Percentiles rank a stretch among this genome's conserved stretches.
Evolutionary conservation across 2,797 vertebrate genomes (phyloP).

Genomic region (Leucoraja ocellata): DNA sequence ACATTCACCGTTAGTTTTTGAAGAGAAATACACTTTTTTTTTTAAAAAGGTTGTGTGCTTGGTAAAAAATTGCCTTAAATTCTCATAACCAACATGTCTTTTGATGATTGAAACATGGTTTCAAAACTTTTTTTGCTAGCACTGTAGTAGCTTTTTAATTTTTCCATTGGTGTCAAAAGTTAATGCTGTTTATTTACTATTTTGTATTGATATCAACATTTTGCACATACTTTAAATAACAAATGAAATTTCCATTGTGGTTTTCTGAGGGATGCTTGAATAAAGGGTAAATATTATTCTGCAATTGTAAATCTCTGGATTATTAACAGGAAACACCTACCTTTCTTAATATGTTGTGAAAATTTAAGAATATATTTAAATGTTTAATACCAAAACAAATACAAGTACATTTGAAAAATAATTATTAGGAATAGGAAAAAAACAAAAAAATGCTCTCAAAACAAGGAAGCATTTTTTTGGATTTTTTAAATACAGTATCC

Average conservation of each 20-base stretch:
- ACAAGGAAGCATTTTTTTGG: background rate
- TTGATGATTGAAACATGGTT: background rate
- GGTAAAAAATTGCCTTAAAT: conserved; percentile 97
- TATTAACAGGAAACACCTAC: background rate
- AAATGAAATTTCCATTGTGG: background rate
- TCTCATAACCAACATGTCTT: conserved; percentile 63
- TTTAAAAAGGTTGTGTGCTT: conserved; percentile 55
- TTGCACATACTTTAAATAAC: conserved; percentile 29
- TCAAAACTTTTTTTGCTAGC: conserved; percentile 18
- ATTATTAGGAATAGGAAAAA: background rate
- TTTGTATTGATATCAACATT: conserved; percentile 16
- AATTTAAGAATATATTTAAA: background rate
- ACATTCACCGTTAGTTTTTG: conserved; percentile 92
- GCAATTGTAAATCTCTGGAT: background rate
- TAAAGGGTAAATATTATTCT: background rate
- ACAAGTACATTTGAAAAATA: conserved; percentile 1
- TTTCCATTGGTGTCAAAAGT: background rate
- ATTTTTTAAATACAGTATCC: background rate
- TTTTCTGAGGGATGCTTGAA: background rate
- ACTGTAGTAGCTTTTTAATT: conserved; percentile 22
- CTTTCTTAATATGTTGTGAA: background rate
- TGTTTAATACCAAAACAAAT: background rate
- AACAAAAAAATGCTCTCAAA: background rate
- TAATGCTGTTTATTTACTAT: conserved; percentile 31
- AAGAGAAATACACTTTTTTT: conserved; percentile 71